phyloP scores from a whole-genome alignment of 2,797 vertebrate species.

The Cossypha niveicapilla region DNA sequence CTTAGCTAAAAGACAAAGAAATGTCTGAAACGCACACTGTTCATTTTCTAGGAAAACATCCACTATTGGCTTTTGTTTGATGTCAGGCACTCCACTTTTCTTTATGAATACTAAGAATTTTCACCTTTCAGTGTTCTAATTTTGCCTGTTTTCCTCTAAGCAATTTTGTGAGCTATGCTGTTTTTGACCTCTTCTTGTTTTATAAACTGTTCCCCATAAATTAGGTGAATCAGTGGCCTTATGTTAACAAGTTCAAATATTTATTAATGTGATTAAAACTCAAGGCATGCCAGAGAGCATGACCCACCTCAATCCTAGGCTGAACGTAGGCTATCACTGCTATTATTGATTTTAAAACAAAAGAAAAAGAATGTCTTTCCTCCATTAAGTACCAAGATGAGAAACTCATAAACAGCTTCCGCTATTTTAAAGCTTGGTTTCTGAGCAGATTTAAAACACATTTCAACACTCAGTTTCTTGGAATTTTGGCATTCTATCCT shows the following conservation, averaged over 20 bases:
- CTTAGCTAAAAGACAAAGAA: neutral
- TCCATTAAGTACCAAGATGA: neutral
- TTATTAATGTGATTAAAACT: neutral
- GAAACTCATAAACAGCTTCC: neutral
- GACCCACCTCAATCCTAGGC: neutral
- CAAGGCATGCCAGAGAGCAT: neutral
- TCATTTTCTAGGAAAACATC: neutral
- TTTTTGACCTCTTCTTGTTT: neutral
- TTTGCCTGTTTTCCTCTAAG: neutral
- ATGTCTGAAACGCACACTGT: neutral
- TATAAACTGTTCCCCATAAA: neutral
- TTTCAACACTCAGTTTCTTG: neutral
- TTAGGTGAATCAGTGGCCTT: neutral
- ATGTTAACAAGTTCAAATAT: conserved; percentile 8
- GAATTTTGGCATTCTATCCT: neutral
- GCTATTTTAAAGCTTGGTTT: neutral
- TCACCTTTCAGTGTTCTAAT: neutral
- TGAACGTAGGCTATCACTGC: neutral
- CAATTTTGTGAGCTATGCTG: neutral
- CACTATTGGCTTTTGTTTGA: neutral
- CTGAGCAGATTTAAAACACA: neutral
- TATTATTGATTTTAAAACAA: neutral
- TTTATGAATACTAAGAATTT: neutral
- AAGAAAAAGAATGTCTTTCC: neutral
- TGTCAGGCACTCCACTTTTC: neutral